Percentiles rank a stretch among this genome's conserved stretches.
phyloP scores from a whole-genome alignment of 2,888 invertebrate species.

The Temnothorax ravouxi region DNA sequence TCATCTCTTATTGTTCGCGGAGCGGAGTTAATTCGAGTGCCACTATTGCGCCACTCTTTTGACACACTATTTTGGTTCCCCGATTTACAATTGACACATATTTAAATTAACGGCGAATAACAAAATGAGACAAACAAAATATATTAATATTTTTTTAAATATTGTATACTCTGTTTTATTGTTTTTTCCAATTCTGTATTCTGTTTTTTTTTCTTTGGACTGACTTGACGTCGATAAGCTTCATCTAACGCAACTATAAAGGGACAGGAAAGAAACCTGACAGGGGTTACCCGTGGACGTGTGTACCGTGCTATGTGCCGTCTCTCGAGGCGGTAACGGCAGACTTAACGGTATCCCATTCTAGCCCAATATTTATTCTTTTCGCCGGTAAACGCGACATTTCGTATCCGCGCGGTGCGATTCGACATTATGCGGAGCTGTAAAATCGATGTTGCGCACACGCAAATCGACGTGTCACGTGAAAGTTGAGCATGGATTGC shows the following conservation, averaged over 20 bases:
- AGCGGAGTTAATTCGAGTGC: not conserved
- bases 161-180: not conserved
- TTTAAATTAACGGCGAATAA: not conserved
- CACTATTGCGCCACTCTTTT: not conserved
- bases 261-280: conserved; percentile 71
- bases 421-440: conserved; percentile 48
- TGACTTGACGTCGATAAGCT: conserved; percentile 29
- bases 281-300: conserved; percentile 70
- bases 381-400: conserved; percentile 76
- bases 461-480: not conserved
- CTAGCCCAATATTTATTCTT: conserved; percentile 86
- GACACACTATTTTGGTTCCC: too few relatives aligned
- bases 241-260: conserved; percentile 47
- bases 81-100: not conserved
- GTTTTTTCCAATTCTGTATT: not conserved
- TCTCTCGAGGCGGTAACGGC: conserved; percentile 86
- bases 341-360: conserved; percentile 85
- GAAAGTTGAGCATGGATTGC: conserved; percentile 26
- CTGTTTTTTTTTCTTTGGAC: not conserved
- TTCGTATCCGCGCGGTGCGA: conserved; percentile 55
- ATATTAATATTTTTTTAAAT: not conserved
- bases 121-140: not conserved
- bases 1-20: conserved; percentile 35
- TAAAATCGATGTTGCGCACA: not conserved
- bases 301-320: conserved; percentile 68